Evolutionary conservation across 2,113 vertebrate genomes (phyloP).

Genomic region (Oryzias javanicus): DNA sequence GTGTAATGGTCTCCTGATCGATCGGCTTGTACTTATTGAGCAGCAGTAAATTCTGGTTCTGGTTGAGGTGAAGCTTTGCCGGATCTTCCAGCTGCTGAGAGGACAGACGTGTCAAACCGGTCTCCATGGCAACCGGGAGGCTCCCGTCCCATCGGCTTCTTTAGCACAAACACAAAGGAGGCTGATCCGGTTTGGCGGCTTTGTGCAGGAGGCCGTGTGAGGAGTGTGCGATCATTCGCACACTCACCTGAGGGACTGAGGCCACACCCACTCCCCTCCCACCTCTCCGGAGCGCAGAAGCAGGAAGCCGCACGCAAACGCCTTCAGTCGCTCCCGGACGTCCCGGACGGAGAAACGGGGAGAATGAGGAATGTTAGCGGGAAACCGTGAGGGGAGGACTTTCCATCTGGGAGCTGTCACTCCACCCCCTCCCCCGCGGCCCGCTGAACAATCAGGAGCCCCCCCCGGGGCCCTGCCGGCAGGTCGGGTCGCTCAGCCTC

Average conservation of each 20-base stretch:
- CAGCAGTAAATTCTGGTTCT: too few relatives aligned
- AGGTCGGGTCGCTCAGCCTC: constrained; percentile 71
- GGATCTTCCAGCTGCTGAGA: too few relatives aligned
- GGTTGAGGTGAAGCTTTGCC: too few relatives aligned
- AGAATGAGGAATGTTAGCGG: constrained; percentile 28
- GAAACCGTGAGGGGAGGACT: constrained; percentile 17
- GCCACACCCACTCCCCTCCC: constrained; percentile 69
- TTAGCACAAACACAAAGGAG: constrained; percentile 28
- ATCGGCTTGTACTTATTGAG: constrained; percentile 48
- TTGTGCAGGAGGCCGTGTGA: constrained; percentile 45
- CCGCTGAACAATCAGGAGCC: constrained; percentile 61
- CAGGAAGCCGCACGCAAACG: too few relatives aligned
- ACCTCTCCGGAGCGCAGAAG: constrained; percentile 22
- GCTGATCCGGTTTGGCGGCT: constrained; percentile 77
- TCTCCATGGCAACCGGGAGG: constrained; percentile 24
- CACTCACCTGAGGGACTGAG: constrained; percentile 57
- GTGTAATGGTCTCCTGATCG: constrained; percentile 47
- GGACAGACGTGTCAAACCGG: constrained; percentile 18
- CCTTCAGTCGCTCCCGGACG: too few relatives aligned
- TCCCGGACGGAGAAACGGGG: not conserved
- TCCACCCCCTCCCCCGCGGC: constrained; percentile 34
- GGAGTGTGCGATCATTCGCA: constrained; percentile 63
- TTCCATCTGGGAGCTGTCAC: constrained; percentile 26
- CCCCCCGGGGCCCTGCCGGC: constrained; percentile 57
- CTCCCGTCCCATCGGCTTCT: constrained; percentile 47